Evolutionary conservation across 1,140 invertebrate species (phyloP).

Genomic region (Drosophila dunni): DNA sequence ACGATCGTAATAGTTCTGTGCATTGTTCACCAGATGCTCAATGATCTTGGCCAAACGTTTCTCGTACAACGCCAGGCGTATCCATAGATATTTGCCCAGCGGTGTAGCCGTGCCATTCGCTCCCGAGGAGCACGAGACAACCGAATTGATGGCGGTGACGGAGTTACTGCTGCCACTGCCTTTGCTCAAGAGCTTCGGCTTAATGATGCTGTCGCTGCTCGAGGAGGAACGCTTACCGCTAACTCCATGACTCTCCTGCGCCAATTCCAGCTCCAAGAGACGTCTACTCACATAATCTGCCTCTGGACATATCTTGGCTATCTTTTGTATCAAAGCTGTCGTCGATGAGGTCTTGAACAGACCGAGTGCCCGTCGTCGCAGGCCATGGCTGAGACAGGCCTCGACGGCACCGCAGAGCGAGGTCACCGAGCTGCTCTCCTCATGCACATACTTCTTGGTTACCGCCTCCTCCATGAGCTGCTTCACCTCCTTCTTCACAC

Average conservation of each 20-base stretch:
- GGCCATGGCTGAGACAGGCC: slow-evolving; percentile 94
- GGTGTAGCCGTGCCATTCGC: slow-evolving; percentile 23
- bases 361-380: slow-evolving; percentile 89
- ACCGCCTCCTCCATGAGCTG: slow-evolving; percentile 98
- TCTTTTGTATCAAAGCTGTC: slow-evolving; percentile 95
- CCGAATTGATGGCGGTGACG: slow-evolving; percentile 83
- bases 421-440: slow-evolving; percentile 95
- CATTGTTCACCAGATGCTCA: slow-evolving; percentile 93
- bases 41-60: slow-evolving; percentile 94
- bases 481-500: slow-evolving; percentile 95
- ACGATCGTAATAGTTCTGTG: slow-evolving; percentile 93
- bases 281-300: slow-evolving; percentile 91
- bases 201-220: slow-evolving; percentile 90
- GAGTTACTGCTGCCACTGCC: slow-evolving; percentile 86
- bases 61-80: slow-evolving; percentile 94
- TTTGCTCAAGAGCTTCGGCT: slow-evolving; percentile 87
- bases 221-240: slow-evolving; percentile 90
- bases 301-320: slow-evolving; percentile 90
- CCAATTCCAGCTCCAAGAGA: slow-evolving; percentile 89
- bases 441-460: slow-evolving; percentile 95
- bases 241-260: slow-evolving; percentile 88
- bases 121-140: slow-evolving; percentile 56
- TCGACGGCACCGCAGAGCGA: slow-evolving; percentile 94
- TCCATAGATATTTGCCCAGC: slow-evolving; percentile 91
- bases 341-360: slow-evolving; percentile 96